phyloP scores from a whole-genome alignment of 2,797 vertebrate species.

The Chrysocyon brachyurus region DNA sequence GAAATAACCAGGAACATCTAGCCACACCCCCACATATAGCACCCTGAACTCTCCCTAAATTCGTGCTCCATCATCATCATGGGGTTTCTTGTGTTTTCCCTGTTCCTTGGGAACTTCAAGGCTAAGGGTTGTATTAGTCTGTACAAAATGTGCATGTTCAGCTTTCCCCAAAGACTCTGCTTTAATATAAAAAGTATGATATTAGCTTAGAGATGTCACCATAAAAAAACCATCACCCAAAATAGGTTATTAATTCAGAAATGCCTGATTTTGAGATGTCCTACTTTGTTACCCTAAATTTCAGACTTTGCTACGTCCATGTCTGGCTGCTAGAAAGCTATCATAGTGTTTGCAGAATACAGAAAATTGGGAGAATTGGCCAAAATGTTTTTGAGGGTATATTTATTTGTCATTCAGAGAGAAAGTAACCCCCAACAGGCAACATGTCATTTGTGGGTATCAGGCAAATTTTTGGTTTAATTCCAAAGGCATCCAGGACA shows the following conservation, averaged over 20 bases:
- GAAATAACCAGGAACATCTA: neutral
- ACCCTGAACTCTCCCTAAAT: neutral
- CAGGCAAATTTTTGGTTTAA: neutral
- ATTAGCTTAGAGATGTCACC: slow-evolving; percentile 41
- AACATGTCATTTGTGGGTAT: neutral
- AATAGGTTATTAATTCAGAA: slow-evolving; percentile 65
- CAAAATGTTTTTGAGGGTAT: neutral
- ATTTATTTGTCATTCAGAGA: slow-evolving; percentile 11
- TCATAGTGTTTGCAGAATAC: neutral
- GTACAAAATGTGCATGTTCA: neutral
- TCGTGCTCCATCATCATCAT: neutral
- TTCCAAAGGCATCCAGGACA: slow-evolving; percentile 1
- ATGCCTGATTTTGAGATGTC: slow-evolving; percentile 60
- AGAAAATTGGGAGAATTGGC: neutral
- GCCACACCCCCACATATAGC: neutral
- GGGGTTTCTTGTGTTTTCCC: neutral
- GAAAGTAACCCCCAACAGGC: neutral
- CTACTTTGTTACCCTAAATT: slow-evolving; percentile 68
- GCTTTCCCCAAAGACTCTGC: slow-evolving; percentile 6
- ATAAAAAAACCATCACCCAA: slow-evolving; percentile 38
- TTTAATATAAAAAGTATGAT: slow-evolving; percentile 41
- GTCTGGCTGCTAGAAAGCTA: neutral
- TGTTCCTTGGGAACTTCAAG: neutral
- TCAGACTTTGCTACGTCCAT: neutral
- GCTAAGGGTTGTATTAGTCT: neutral